Percentiles rank a stretch among this genome's conserved stretches.
Conservation (phyloP, 2,113 vertebrate genomes). For the Phalacrocorax pelagicus region DNA sequence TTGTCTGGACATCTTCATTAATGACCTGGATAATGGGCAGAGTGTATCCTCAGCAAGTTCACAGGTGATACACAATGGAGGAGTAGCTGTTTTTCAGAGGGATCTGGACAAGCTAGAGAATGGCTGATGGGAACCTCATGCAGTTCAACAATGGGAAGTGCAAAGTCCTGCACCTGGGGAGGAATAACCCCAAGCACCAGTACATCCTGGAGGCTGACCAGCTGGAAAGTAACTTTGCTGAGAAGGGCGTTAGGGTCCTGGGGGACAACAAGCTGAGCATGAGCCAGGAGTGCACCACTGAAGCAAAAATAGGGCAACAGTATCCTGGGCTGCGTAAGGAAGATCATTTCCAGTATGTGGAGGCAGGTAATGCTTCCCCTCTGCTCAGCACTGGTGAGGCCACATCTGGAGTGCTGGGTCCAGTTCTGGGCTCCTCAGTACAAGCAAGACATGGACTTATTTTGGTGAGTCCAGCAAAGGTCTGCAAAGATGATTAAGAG, state of each 20-base stretch:
- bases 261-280: background rate
- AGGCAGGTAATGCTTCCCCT: background rate
- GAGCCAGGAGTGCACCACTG: background rate
- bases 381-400: background rate
- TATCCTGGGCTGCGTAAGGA: background rate
- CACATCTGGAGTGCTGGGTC: background rate
- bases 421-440: background rate
- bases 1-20: background rate
- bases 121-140: background rate
- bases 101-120: background rate
- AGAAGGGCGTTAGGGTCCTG: background rate
- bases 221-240: background rate
- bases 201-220: background rate
- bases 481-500: background rate
- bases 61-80: background rate
- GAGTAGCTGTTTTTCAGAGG: background rate
- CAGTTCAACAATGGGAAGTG: background rate
- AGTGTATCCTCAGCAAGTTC: background rate
- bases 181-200: background rate
- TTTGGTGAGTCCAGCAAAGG: background rate
- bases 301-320: background rate
- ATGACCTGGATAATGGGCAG: background rate
- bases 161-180: background rate
- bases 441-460: background rate
- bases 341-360: background rate